These are phyloP conservation scores for Acipenser oxyrinchus DNA, from an alignment of 2,797 vertebrate species.

Conservation along the genomic window DNA sequence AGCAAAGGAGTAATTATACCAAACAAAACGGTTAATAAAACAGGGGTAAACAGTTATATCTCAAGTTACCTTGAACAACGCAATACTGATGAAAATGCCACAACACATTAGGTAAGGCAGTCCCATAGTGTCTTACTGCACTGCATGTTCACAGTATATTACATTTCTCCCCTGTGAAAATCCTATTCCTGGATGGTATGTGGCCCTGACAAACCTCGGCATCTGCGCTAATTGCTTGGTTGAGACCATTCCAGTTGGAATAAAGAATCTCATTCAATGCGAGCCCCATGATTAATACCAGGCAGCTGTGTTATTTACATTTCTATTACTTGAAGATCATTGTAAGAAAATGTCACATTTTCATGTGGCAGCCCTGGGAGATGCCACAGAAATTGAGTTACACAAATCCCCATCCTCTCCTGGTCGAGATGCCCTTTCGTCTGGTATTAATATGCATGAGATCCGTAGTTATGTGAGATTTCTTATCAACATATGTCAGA, in stretches of 20 bases:
- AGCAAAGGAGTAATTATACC: too few relatives aligned
- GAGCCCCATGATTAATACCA: constrained; percentile 15
- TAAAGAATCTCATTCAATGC: constrained; percentile 1
- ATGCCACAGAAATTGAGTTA: constrained; percentile 9
- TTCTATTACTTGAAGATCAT: constrained; percentile 38
- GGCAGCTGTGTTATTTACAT: constrained; percentile 34
- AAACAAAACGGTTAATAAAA: too few relatives aligned
- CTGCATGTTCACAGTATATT: too few relatives aligned
- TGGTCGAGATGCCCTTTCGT: constrained; percentile 25
- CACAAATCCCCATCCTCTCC: neutral
- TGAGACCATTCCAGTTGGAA: constrained; percentile 19
- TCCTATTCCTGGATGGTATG: too few relatives aligned
- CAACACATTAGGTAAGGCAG: too few relatives aligned
- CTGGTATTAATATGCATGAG: constrained; percentile 21
- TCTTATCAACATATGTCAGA: constrained; percentile 36
- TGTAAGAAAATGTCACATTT: constrained; percentile 37
- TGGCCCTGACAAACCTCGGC: too few relatives aligned
- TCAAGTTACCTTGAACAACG: too few relatives aligned
- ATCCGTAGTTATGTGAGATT: constrained; percentile 10
- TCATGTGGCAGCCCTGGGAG: constrained; percentile 23
- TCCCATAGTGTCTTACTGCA: too few relatives aligned
- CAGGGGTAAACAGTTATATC: too few relatives aligned
- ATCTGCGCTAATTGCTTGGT: constrained; percentile 32
- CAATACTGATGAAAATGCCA: too few relatives aligned
- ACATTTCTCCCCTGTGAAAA: constrained; percentile 6